These are phyloP conservation scores for Lethrus apterus DNA, from an alignment of 1,140 invertebrate species.

Conservation along the genomic window DNA sequence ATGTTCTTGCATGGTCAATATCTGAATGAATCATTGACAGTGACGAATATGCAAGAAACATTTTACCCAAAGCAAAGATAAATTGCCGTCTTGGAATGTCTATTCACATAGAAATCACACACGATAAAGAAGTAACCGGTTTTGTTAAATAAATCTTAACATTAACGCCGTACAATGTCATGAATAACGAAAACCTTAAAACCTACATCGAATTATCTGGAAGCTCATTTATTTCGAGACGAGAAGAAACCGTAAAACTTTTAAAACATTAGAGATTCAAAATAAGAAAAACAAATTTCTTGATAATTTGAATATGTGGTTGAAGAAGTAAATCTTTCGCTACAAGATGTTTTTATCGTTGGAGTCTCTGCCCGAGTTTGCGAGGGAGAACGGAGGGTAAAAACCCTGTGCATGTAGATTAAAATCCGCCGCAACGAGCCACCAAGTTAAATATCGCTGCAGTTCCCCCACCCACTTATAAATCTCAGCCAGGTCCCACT, in stretches of 20 bases:
- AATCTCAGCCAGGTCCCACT: conserved; percentile 38
- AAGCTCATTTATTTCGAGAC: conserved; percentile 23
- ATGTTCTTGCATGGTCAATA: too few species aligned
- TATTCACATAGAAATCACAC: too few species aligned
- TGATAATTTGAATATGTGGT: conserved; percentile 43
- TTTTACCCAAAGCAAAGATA: too few species aligned
- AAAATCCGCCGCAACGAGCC: conserved; percentile 37
- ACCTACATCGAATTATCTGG: conserved; percentile 18
- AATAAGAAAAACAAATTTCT: conserved; percentile 42
- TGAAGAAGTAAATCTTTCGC: conserved; percentile 40
- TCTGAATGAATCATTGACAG: too few species aligned
- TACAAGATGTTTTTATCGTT: conserved; percentile 43
- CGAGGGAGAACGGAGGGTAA: conserved; percentile 32
- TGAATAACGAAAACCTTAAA: conserved; percentile 6
- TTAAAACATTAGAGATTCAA: conserved; percentile 22
- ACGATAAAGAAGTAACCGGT: too few species aligned
- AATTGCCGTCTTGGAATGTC: too few species aligned
- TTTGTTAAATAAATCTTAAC: too few species aligned
- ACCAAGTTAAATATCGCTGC: conserved; percentile 39
- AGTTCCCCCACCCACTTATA: conserved; percentile 31
- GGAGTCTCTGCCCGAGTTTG: conserved; percentile 36
- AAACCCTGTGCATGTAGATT: conserved; percentile 41
- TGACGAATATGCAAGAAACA: too few species aligned
- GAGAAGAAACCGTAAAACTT: conserved; percentile 22
- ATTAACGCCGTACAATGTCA: background rate